These are phyloP conservation scores for Fragum fragum DNA, from an alignment of 2,888 invertebrate species.

Conservation along the genomic window DNA sequence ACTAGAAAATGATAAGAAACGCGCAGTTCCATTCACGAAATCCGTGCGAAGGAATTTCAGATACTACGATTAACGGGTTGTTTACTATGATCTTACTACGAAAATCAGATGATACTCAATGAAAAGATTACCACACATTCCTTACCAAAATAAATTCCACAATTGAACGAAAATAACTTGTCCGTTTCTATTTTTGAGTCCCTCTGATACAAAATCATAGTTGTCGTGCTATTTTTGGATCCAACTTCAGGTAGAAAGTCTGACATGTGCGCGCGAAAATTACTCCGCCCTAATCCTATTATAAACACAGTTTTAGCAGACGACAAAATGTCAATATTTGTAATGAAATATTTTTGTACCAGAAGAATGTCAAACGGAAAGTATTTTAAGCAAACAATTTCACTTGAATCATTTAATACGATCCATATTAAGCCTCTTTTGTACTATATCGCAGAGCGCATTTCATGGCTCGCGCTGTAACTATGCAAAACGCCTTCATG, in stretches of 20 bases:
- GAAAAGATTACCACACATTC: constrained; percentile 66
- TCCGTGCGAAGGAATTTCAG: too few relatives aligned
- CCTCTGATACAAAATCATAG: constrained; percentile 65
- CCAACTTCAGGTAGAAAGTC: constrained; percentile 55
- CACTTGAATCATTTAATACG: not conserved
- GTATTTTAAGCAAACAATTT: too few relatives aligned
- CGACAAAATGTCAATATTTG: constrained; percentile 26
- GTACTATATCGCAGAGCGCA: constrained; percentile 49
- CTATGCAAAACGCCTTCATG: constrained; percentile 62
- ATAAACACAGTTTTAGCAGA: constrained; percentile 16
- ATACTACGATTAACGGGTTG: not conserved
- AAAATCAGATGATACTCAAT: constrained; percentile 44
- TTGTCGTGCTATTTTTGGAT: constrained; percentile 69
- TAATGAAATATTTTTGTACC: not conserved
- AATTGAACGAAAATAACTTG: constrained; percentile 68
- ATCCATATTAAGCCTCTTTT: not conserved
- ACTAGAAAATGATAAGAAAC: not conserved
- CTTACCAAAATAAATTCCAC: constrained; percentile 71
- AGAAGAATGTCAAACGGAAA: not conserved
- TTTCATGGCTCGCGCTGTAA: constrained; percentile 42
- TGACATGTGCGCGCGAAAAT: constrained; percentile 57
- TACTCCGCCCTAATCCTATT: constrained; percentile 32
- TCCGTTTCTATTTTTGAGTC: constrained; percentile 68
- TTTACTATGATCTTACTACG: constrained; percentile 57
- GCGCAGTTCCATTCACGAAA: not conserved